Conservation (phyloP, 2,888 invertebrate genomes). For the Ashinkailepas kermadecensis region DNA sequence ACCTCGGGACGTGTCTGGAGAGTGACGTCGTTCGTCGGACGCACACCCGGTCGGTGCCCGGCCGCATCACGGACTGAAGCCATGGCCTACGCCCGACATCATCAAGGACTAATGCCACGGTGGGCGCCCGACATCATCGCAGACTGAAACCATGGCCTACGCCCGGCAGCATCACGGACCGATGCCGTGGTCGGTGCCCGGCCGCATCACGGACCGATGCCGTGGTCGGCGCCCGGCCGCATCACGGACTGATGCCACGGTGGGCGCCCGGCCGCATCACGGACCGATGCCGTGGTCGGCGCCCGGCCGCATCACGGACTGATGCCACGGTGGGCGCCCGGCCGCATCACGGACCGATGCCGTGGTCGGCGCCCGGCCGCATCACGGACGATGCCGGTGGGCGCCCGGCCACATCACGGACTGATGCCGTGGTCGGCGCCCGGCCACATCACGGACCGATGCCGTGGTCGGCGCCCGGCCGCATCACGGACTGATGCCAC, state of each 20-base stretch:
- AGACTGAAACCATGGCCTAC: too few species aligned
- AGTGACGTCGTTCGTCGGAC: too few species aligned
- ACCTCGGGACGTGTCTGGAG: too few species aligned
- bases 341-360: not conserved
- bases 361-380: not conserved
- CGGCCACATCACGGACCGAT: not conserved
- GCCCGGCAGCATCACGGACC: too few species aligned
- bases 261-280: not conserved
- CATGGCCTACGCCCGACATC: not conserved
- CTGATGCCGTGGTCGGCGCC: not conserved
- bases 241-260: not conserved
- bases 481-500: not conserved
- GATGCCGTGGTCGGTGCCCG: not conserved
- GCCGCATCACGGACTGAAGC: not conserved
- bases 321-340: not conserved
- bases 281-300: not conserved
- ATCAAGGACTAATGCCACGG: not conserved
- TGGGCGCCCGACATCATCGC: not conserved
- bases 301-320: not conserved
- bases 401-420: not conserved
- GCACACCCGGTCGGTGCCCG: too few species aligned
- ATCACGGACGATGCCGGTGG: not conserved
- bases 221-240: not conserved
- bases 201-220: not conserved
- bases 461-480: not conserved